Evolutionary conservation across 2,113 vertebrate species (phyloP).

Genomic region (Perca schrenkii): DNA sequence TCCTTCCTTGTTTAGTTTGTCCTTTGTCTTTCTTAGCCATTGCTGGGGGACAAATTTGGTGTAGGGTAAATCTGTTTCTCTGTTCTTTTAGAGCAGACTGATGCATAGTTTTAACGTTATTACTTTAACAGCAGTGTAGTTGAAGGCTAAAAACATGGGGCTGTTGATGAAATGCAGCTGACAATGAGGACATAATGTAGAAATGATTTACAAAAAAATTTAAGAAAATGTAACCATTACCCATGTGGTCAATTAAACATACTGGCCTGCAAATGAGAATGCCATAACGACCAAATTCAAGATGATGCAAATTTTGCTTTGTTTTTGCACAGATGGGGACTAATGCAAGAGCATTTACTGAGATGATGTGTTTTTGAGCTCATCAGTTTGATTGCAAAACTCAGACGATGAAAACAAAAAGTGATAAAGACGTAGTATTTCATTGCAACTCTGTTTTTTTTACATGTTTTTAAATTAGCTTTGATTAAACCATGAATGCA

Average conservation of each 20-base stretch:
- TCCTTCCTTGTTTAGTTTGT: neutral
- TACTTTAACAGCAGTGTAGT: slow-evolving; percentile 6
- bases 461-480: neutral
- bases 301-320: neutral
- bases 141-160: neutral
- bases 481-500: neutral
- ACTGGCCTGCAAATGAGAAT: neutral
- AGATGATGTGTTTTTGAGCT: neutral
- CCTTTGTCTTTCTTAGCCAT: slow-evolving; percentile 23
- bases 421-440: neutral
- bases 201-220: neutral
- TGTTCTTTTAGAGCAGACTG: neutral
- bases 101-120: slow-evolving; percentile 18
- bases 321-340: neutral
- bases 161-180: neutral
- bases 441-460: neutral
- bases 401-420: neutral
- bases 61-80: neutral
- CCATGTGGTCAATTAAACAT: neutral
- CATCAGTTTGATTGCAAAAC: neutral
- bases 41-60: slow-evolving; percentile 16
- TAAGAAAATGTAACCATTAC: neutral
- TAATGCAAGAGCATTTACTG: neutral
- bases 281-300: neutral
- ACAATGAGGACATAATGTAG: neutral